Conservation (phyloP, 2,113 vertebrate species). For the Pongo abelii region DNA sequence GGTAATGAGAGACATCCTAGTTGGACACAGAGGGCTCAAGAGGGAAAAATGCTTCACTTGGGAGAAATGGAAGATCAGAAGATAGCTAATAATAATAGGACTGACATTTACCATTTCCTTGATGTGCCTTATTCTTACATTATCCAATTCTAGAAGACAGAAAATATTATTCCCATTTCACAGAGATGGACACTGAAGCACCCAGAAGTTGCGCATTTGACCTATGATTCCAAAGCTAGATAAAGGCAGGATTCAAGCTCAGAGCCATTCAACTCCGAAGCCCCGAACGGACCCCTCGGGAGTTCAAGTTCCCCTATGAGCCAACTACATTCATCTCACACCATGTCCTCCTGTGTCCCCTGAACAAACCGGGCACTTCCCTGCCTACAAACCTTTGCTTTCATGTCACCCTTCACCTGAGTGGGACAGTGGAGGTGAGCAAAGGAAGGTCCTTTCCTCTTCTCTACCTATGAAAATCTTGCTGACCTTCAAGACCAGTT, state of each 20-base stretch:
- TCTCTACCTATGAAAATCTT: neutral
- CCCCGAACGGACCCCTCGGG: rapidly evolving
- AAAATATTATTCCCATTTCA: neutral
- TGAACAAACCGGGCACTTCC: neutral
- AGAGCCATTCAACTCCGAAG: neutral
- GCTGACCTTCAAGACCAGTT: neutral
- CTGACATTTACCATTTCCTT: neutral
- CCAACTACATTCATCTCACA: neutral
- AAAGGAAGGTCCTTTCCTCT: neutral
- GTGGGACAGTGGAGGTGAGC: neutral
- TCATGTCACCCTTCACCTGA: neutral
- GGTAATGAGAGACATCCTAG: neutral
- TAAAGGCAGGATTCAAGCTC: neutral
- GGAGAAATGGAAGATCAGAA: neutral
- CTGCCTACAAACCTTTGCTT: neutral
- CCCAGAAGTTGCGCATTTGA: neutral
- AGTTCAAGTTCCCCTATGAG: neutral
- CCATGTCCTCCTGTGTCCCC: neutral
- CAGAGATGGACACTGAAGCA: neutral
- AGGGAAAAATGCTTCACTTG: neutral
- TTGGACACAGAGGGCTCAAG: neutral
- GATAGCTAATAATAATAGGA: neutral
- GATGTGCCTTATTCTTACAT: neutral
- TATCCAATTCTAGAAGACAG: neutral
- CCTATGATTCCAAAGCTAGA: neutral